Evolutionary conservation across 2,113 vertebrate species (phyloP).

Genomic region (Ursus arctos): DNA sequence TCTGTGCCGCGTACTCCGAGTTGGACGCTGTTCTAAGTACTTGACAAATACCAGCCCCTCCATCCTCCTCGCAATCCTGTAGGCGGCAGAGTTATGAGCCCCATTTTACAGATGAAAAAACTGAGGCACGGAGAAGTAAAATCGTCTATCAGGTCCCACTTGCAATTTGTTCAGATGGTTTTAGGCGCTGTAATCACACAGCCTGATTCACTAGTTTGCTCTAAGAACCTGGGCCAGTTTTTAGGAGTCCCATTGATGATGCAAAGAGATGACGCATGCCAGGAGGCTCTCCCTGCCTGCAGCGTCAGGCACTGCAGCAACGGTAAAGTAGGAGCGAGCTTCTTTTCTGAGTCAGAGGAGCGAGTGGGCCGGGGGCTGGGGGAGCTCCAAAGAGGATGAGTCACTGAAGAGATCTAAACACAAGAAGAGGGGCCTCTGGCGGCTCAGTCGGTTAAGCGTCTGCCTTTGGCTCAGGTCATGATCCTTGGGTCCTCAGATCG

Average conservation of each 20-base stretch:
- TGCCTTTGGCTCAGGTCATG: no score
- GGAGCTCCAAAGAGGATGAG: neutral
- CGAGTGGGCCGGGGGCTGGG: no score
- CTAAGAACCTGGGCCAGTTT: fast-evolving
- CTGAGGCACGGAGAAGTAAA: neutral
- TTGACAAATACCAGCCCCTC: fast-evolving
- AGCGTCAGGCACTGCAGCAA: fast-evolving
- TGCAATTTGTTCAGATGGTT: fast-evolving
- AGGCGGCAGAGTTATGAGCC: fast-evolving
- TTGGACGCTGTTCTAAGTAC: fast-evolving
- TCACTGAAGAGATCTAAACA: neutral
- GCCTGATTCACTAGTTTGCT: no score
- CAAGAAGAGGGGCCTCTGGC: neutral
- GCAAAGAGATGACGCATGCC: fast-evolving
- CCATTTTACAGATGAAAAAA: neutral
- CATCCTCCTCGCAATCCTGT: fast-evolving
- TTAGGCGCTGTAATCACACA: fast-evolving
- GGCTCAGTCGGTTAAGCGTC: no score
- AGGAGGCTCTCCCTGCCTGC: fast-evolving
- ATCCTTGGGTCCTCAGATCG: no score
- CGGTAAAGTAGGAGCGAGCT: fast-evolving
- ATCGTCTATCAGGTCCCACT: no score
- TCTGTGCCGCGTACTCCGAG: fast-evolving
- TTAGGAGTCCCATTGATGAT: fast-evolving
- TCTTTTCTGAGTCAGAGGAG: neutral